phyloP scores from a whole-genome alignment of 2,797 vertebrate species.

The Psittacula derbiana region DNA sequence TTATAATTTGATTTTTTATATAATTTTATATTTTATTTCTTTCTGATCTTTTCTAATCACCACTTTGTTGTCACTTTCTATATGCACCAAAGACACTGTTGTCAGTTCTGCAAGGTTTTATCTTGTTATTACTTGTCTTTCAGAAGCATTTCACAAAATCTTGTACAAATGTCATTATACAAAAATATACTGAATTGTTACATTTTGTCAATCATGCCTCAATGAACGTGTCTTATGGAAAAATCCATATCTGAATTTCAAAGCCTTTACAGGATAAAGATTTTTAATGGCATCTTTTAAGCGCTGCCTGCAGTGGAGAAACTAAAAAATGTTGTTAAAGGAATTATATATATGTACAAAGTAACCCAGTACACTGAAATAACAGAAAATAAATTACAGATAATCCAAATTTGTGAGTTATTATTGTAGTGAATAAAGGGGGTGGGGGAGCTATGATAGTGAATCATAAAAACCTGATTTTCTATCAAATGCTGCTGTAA shows the following conservation, averaged over 20 bases:
- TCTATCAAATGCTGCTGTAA: neutral
- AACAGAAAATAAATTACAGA: neutral
- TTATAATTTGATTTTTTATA: neutral
- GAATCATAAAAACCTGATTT: neutral
- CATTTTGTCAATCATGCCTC: neutral
- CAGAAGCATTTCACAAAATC: neutral
- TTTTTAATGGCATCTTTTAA: conserved; percentile 17
- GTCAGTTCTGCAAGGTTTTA: neutral
- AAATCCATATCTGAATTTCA: neutral
- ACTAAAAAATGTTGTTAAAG: neutral
- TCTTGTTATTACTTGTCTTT: neutral
- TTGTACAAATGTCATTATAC: neutral
- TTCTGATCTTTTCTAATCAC: neutral
- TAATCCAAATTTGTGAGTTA: neutral
- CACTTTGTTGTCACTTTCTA: neutral
- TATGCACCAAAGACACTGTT: neutral
- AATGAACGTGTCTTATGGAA: neutral
- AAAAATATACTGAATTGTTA: conserved; percentile 28
- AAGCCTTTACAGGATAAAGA: neutral
- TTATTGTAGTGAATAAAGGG: neutral
- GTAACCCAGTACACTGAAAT: neutral
- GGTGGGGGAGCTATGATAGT: neutral
- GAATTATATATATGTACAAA: neutral
- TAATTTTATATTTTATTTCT: neutral
- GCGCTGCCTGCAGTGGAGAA: neutral